Conservation (phyloP, 2,113 vertebrate genomes). For the Alosa alosa region DNA sequence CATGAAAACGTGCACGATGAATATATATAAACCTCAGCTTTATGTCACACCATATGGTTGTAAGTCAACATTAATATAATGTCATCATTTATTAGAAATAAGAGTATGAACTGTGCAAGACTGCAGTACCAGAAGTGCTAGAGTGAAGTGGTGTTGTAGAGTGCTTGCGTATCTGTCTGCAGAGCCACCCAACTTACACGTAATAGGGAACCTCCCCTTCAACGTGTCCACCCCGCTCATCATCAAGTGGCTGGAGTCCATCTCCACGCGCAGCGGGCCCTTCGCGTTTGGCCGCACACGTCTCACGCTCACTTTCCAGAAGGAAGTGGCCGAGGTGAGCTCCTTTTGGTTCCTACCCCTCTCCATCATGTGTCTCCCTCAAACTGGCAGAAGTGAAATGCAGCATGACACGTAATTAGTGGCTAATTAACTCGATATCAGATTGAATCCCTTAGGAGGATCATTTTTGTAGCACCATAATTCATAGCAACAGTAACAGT, state of each 20-base stretch:
- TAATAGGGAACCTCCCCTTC: conserved; percentile 96
- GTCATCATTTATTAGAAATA: neutral
- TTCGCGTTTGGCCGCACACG: conserved; percentile 86
- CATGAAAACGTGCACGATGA: neutral
- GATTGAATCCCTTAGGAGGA: neutral
- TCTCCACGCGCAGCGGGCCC: conserved; percentile 80
- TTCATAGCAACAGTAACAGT: neutral
- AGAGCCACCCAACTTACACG: conserved; percentile 91
- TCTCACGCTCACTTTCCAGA: conserved; percentile 96
- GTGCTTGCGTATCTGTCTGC: conserved; percentile 30
- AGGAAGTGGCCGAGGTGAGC: conserved; percentile 93
- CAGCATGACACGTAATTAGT: neutral
- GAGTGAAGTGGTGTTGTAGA: neutral
- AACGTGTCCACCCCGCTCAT: conserved; percentile 92
- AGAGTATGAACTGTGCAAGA: neutral
- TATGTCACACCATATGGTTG: neutral
- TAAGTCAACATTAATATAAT: neutral
- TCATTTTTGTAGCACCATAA: neutral
- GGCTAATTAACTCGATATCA: neutral
- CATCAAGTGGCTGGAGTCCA: conserved; percentile 86
- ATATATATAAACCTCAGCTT: neutral
- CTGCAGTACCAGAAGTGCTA: neutral
- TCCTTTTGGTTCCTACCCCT: neutral
- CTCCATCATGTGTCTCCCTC: neutral
- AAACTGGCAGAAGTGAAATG: neutral